Conservation (phyloP, 2,797 vertebrate genomes). For the Zenarchopterus dispar region DNA sequence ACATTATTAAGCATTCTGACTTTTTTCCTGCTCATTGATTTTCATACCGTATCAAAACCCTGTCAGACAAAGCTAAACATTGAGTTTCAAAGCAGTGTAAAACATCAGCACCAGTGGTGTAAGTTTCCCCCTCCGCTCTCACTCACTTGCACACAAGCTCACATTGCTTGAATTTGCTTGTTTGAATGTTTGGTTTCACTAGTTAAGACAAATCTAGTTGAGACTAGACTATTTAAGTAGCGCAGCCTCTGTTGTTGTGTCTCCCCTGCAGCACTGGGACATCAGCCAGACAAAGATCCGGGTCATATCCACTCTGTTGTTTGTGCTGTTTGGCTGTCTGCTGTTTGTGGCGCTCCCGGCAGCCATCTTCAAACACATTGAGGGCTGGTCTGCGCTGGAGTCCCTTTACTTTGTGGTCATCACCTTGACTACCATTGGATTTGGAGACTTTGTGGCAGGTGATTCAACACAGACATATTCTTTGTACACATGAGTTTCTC, state of each 20-base stretch:
- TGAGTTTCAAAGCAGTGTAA: no score
- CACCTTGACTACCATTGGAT: slow-evolving; percentile 96
- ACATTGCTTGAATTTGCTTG: no score
- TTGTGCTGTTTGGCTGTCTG: slow-evolving; percentile 94
- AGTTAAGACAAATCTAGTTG: no score
- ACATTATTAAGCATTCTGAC: no score
- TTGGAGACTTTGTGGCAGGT: slow-evolving; percentile 98
- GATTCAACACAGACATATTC: background rate
- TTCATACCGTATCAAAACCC: no score
- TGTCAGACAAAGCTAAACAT: no score
- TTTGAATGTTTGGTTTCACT: no score
- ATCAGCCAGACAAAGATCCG: slow-evolving; percentile 98
- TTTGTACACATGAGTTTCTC: background rate
- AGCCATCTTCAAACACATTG: slow-evolving; percentile 95
- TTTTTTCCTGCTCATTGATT: no score
- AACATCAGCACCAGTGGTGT: no score
- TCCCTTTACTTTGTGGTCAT: slow-evolving; percentile 97
- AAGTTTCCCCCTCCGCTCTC: no score
- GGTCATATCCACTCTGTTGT: slow-evolving; percentile 95
- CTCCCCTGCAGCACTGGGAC: slow-evolving; percentile 88
- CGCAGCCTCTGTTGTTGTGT: slow-evolving; percentile 1
- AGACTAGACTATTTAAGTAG: background rate
- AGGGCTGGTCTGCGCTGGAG: slow-evolving; percentile 93
- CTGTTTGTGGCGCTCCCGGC: slow-evolving; percentile 94
- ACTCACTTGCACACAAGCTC: no score